A percentile compares a stretch with the other conserved stretches of the same genome.
Evolutionary conservation across 2,113 vertebrate genomes (phyloP).

Genomic region (Sisor rabdophorus): DNA sequence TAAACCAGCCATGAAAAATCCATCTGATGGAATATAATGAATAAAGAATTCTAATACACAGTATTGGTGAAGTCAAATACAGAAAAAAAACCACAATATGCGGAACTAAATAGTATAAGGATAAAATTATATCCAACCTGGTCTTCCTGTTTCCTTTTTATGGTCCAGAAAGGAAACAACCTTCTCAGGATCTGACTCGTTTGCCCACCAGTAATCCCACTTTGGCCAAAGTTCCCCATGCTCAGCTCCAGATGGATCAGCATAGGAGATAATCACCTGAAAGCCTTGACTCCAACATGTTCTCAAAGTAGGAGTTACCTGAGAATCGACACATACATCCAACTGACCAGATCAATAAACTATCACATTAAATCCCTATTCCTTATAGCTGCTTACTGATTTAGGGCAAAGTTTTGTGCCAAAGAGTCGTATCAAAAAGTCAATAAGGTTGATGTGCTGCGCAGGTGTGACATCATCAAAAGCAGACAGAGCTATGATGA

Average conservation of each 20-base stretch:
- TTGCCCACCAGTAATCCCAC: constrained; percentile 67
- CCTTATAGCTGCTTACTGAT: constrained; percentile 7
- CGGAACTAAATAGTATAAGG: too few species aligned
- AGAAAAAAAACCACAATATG: too few species aligned
- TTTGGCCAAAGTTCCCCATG: constrained; percentile 62
- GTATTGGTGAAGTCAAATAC: neutral
- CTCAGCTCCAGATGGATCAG: constrained; percentile 42
- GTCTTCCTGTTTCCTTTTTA: constrained; percentile 54
- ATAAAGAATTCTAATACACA: neutral
- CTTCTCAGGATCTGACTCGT: constrained; percentile 56
- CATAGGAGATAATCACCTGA: constrained; percentile 69
- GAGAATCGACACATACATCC: neutral
- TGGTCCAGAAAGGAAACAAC: constrained; percentile 67
- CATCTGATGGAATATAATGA: constrained; percentile 44
- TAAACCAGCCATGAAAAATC: constrained; percentile 68
- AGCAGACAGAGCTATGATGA: constrained; percentile 64
- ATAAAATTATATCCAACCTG: constrained; percentile 50
- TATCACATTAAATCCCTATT: neutral
- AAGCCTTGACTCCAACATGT: constrained; percentile 63
- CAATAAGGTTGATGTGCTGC: constrained; percentile 61
- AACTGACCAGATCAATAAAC: neutral
- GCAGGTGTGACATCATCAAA: constrained; percentile 57
- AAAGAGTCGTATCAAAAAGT: constrained; percentile 62
- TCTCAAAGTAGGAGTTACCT: constrained; percentile 62
- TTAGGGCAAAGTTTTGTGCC: constrained; percentile 59